These are phyloP conservation scores for Eleginops maclovinus DNA, from an alignment of 2,113 vertebrate genomes.

Conservation along the genomic window DNA sequence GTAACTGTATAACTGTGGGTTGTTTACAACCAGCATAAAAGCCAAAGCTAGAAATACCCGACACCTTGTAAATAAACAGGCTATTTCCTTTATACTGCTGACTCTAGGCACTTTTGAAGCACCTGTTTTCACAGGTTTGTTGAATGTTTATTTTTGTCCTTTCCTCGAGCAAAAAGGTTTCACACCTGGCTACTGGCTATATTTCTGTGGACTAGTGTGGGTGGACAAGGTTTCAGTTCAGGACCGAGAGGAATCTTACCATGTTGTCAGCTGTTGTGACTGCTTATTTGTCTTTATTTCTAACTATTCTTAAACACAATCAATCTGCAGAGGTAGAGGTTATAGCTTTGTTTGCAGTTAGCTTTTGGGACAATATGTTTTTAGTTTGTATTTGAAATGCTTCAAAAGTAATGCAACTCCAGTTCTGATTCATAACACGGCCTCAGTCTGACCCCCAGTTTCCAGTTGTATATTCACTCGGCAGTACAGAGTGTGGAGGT, in stretches of 20 bases:
- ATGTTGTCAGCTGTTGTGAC: slow-evolving; percentile 3
- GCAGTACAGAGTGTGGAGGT: slow-evolving; percentile 1
- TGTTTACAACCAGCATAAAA: not conserved
- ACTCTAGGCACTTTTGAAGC: slow-evolving; percentile 1
- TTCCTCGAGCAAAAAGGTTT: slow-evolving; percentile 15
- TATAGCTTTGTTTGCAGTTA: not conserved
- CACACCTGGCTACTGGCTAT: not conserved
- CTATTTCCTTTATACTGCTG: not conserved
- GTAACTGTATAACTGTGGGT: not conserved
- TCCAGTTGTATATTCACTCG: slow-evolving; percentile 21
- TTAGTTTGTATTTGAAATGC: not conserved
- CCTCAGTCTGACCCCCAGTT: slow-evolving; percentile 1
- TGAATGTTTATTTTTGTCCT: slow-evolving; percentile 19
- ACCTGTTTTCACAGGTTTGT: slow-evolving; percentile 18
- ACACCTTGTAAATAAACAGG: not conserved
- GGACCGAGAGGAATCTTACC: not conserved
- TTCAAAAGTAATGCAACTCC: not conserved
- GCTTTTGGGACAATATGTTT: not conserved
- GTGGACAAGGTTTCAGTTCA: slow-evolving; percentile 17
- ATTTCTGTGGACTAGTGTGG: slow-evolving; percentile 25
- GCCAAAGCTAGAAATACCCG: not conserved
- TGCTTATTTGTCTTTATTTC: not conserved
- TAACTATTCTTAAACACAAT: slow-evolving; percentile 8
- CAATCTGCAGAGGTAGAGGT: not conserved
- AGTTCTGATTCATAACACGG: not conserved